Evolutionary conservation across 2,113 vertebrate genomes (phyloP).

Genomic region (Opisthocomus hoazin): DNA sequence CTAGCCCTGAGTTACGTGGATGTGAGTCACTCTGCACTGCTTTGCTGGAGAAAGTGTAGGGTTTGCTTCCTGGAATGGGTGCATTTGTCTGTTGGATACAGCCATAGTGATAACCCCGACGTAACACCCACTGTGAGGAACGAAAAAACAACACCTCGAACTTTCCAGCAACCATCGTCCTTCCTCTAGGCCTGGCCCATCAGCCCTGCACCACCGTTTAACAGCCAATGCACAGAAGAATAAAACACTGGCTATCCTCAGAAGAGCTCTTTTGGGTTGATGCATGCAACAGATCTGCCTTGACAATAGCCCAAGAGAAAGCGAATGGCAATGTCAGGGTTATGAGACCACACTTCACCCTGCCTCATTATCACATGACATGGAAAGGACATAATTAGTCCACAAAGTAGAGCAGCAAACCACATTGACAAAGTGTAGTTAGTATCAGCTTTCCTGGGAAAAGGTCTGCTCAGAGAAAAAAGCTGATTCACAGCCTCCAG

Average conservation of each 20-base stretch:
- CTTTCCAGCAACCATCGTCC: background rate
- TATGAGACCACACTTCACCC: background rate
- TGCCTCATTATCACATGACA: background rate
- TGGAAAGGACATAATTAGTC: background rate
- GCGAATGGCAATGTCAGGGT: background rate
- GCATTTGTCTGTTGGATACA: background rate
- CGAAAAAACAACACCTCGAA: fast-evolving
- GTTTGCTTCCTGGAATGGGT: background rate
- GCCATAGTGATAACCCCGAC: background rate
- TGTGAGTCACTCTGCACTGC: background rate
- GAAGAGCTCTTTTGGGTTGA: background rate
- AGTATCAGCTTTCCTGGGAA: background rate
- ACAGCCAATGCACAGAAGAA: background rate
- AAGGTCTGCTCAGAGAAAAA: background rate
- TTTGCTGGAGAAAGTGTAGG: background rate
- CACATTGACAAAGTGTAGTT: background rate
- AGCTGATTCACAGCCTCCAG: background rate
- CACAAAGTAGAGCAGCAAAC: background rate
- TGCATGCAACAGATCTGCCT: background rate
- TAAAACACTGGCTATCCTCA: background rate
- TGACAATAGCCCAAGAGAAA: background rate
- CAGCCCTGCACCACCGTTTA: background rate
- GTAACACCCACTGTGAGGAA: background rate
- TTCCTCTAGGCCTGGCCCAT: background rate
- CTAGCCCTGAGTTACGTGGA: background rate